Base-by-base conservation (phyloP, 1,140 invertebrate species). In the Drosophila carrolli region DNA sequence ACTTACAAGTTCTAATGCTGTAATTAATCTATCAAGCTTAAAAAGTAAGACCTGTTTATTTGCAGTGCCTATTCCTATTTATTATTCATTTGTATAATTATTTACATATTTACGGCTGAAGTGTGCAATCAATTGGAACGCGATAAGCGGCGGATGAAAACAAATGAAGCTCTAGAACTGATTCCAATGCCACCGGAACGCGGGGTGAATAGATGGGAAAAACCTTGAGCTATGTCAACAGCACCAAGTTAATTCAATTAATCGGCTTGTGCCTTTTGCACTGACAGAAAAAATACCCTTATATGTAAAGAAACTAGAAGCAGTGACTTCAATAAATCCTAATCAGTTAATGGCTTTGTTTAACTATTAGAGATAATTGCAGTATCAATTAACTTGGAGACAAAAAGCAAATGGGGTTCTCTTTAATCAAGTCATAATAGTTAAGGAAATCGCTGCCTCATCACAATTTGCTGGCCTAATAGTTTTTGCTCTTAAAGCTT, bases 91-190 rank as follows among this genome's bases (percentile, higher is more conserved):
- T 75, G 40, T n/a, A 74, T 56, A 65, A 65, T 65, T 75, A 65
- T 57, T 56, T 38, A 74, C 70, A 75, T 75, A 74, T 75, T 75
- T 48, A 51, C 43, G 48, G 46, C 53, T 32, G 50, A 41, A 16
- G 70, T 56, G 72, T 63, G 70, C 70, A 75, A 75, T 75, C 70
- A 75, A 63, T 74, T 74, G 72, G 72, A 75, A 75, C 71, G 72
- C 72, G 72, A 74, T 75, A 75, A 75, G 58, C 58, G 53, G 27
- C 61, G 65, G 65, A 68, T 68, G 65, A 47, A 29, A 44, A 57
- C 60, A 53, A 68, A 66, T 67, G 46, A 67, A 66, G 67, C 67
- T 56, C 50, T 71, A 50, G 67, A 70, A 71, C 66, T 72, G 68
- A 72, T 72, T 58, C 27, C 68, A 72, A 50, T 58, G 66, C 44